Evolutionary conservation across 2,888 invertebrate species (phyloP).

Genomic region (Pandemis corylana): DNA sequence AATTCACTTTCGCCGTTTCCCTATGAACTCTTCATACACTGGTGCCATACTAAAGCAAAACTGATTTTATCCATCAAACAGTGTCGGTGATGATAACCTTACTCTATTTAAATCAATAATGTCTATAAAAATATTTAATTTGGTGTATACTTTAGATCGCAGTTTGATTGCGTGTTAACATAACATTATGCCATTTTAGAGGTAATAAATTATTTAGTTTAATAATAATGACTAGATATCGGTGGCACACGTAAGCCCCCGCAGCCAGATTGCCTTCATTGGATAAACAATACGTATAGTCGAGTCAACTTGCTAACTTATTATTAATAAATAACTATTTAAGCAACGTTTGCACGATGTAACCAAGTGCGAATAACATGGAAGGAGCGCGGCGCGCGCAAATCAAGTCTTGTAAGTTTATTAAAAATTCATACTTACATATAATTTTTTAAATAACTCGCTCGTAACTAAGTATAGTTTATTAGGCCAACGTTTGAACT

Average conservation of each 20-base stretch:
- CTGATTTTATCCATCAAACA: too few relatives aligned
- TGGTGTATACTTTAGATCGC: not conserved
- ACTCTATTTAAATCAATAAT: not conserved
- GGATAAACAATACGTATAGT: too few relatives aligned
- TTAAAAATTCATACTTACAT: too few relatives aligned
- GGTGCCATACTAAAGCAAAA: too few relatives aligned
- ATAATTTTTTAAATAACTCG: not conserved
- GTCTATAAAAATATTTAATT: not conserved
- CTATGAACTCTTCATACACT: too few relatives aligned
- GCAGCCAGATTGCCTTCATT: too few relatives aligned
- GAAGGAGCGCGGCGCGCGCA: not conserved
- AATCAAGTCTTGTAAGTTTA: not conserved
- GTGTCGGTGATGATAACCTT: too few relatives aligned
- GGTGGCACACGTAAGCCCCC: too few relatives aligned
- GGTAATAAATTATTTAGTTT: not conserved
- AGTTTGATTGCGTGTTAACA: not conserved
- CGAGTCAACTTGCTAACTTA: too few relatives aligned
- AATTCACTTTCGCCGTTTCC: too few relatives aligned
- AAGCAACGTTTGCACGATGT: not conserved
- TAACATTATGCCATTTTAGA: not conserved
- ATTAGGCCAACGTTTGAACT: constrained; percentile 8
- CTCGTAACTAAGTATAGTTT: not conserved
- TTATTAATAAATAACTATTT: too few relatives aligned
- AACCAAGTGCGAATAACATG: constrained; percentile 5
- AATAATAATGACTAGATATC: not conserved